Conservation (phyloP, 2,888 invertebrate species). For the Choristoneura rosaceana region DNA sequence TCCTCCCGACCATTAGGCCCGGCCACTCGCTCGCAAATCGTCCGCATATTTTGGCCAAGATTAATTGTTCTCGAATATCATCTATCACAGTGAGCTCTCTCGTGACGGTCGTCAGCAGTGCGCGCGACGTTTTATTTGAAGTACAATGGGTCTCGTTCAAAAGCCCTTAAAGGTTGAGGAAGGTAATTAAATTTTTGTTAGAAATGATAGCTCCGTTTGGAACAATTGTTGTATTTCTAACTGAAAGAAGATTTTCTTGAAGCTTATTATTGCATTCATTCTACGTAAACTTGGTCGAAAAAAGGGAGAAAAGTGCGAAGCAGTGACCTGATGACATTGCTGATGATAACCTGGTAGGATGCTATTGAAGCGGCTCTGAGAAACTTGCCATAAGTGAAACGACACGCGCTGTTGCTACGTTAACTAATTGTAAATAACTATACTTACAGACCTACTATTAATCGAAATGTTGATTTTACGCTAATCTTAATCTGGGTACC, state of each 20-base stretch:
- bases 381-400: background rate
- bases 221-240: slow-evolving; percentile 58
- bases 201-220: slow-evolving; percentile 59
- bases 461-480: background rate
- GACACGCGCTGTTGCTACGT: background rate
- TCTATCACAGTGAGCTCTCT: slow-evolving; percentile 84
- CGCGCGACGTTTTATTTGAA: slow-evolving; percentile 82
- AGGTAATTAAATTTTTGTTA: slow-evolving; percentile 77
- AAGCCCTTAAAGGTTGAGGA: slow-evolving; percentile 60
- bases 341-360: too few relatives aligned
- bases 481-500: background rate
- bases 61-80: slow-evolving; percentile 86
- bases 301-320: background rate
- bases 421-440: background rate
- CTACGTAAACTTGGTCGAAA: slow-evolving; percentile 51
- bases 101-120: slow-evolving; percentile 80
- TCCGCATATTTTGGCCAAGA: slow-evolving; percentile 85
- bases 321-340: background rate
- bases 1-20: slow-evolving; percentile 83
- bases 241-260: slow-evolving; percentile 48
- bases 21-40: slow-evolving; percentile 85
- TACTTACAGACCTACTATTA: background rate
- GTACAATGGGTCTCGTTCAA: slow-evolving; percentile 69
- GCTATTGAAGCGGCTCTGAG: background rate
- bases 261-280: slow-evolving; percentile 50